Evolutionary conservation across 2,888 invertebrate genomes (phyloP).

Genomic region (Ophioninae sp.): DNA sequence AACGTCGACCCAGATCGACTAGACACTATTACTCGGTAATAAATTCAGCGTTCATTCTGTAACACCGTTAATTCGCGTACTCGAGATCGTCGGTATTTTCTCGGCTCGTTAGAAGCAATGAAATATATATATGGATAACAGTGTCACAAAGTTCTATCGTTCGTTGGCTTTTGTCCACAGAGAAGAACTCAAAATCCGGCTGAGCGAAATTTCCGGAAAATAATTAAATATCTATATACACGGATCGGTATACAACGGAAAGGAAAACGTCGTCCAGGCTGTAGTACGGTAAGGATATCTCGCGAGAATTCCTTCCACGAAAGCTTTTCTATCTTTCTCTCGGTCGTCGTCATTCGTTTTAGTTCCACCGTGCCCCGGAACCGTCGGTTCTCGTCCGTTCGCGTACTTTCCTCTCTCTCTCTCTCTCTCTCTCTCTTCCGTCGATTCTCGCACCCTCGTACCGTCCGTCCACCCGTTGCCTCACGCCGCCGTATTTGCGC

Average conservation of each 20-base stretch:
- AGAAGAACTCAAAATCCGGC: slow-evolving; percentile 26
- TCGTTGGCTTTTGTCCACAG: slow-evolving; percentile 4
- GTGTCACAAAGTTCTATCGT: background rate
- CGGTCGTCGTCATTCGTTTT: slow-evolving; percentile 65
- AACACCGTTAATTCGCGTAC: background rate
- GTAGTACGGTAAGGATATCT: slow-evolving; percentile 62
- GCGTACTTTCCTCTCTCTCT: slow-evolving; percentile 55
- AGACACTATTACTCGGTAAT: too few species aligned
- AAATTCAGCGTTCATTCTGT: background rate
- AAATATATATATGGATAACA: background rate
- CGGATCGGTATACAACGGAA: background rate
- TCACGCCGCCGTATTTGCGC: slow-evolving; percentile 27
- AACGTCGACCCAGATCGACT: too few species aligned
- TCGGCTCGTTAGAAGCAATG: slow-evolving; percentile 22
- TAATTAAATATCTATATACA: background rate
- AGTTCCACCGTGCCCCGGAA: slow-evolving; percentile 47
- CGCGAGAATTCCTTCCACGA: slow-evolving; percentile 64
- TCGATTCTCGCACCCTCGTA: slow-evolving; percentile 59
- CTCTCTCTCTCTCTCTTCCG: slow-evolving; percentile 45
- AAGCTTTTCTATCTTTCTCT: slow-evolving; percentile 67
- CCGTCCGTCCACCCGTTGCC: slow-evolving; percentile 59
- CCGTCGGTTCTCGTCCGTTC: slow-evolving; percentile 33
- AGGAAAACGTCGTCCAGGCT: slow-evolving; percentile 62
- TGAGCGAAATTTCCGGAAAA: background rate
- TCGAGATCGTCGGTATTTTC: background rate